Conservation (phyloP, 2,113 vertebrate genomes). For the Trematomus loennbergii region DNA sequence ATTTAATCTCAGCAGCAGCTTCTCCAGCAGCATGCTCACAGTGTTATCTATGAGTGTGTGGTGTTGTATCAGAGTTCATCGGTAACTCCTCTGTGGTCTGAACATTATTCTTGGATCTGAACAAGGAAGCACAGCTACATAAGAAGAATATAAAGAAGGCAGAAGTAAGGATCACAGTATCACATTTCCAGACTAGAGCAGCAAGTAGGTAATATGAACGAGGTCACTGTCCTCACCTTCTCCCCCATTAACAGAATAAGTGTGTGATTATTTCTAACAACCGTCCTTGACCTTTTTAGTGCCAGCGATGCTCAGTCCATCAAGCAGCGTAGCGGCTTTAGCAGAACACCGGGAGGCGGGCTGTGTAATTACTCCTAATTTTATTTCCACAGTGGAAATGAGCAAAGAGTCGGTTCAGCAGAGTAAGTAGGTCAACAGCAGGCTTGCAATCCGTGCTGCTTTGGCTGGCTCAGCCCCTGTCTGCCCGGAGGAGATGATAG, state of each 20-base stretch:
- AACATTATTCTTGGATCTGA: not conserved
- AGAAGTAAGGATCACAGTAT: not conserved
- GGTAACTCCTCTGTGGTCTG: not conserved
- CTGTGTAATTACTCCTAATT: slow-evolving; percentile 78
- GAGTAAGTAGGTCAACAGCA: slow-evolving; percentile 79
- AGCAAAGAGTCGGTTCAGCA: slow-evolving; percentile 60
- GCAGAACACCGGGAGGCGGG: slow-evolving; percentile 34
- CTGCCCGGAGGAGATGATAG: slow-evolving; percentile 76
- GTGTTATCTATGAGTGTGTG: slow-evolving; percentile 8
- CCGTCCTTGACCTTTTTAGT: slow-evolving; percentile 38
- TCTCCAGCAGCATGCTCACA: slow-evolving; percentile 4
- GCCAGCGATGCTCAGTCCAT: slow-evolving; percentile 26
- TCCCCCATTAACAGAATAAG: not conserved
- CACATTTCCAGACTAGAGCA: slow-evolving; percentile 13
- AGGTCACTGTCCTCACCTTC: not conserved
- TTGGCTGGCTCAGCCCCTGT: slow-evolving; percentile 67
- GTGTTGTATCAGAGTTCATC: not conserved
- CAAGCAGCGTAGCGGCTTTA: slow-evolving; percentile 49
- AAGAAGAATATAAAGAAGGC: slow-evolving; percentile 3
- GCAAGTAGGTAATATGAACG: not conserved
- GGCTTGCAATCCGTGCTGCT: slow-evolving; percentile 68
- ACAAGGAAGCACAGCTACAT: not conserved
- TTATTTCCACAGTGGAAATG: slow-evolving; percentile 76
- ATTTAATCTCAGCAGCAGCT: slow-evolving; percentile 56
- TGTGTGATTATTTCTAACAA: slow-evolving; percentile 43